Percentiles rank a stretch among this genome's conserved stretches.
phyloP scores from a whole-genome alignment of 2,888 invertebrate species.

The Branchipolynoe longqiensis region DNA sequence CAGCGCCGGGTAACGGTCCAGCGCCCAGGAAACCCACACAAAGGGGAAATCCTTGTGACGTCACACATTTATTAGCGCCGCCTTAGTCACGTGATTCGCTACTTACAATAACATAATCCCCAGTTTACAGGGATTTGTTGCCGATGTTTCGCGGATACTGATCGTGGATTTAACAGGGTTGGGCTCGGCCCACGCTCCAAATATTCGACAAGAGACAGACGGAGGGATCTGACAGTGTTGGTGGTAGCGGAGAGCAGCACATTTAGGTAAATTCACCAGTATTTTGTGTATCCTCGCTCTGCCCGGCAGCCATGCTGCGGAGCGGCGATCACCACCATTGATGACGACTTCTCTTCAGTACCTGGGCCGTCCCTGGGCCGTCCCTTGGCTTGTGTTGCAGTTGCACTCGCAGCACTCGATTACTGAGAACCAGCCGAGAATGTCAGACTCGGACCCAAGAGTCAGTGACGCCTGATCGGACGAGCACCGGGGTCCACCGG shows the following conservation, averaged over 20 bases:
- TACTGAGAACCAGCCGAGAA: too few species aligned
- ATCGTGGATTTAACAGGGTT: slow-evolving; percentile 17
- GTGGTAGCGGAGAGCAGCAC: background rate
- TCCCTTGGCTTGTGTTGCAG: background rate
- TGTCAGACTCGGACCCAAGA: too few species aligned
- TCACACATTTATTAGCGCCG: slow-evolving; percentile 29
- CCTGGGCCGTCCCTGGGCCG: background rate
- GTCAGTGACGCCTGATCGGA: too few species aligned
- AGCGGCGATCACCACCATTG: background rate
- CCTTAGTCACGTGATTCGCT: slow-evolving; percentile 41
- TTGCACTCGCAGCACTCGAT: background rate
- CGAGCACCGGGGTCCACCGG: too few species aligned
- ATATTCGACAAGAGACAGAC: background rate
- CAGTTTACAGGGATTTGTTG: background rate
- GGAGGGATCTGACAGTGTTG: background rate
- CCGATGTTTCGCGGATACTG: slow-evolving; percentile 18
- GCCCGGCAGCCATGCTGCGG: slow-evolving; percentile 28
- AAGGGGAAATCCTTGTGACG: slow-evolving; percentile 36
- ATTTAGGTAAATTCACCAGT: slow-evolving; percentile 10
- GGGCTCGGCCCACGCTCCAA: background rate
- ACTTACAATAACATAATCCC: slow-evolving; percentile 55
- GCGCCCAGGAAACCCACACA: slow-evolving; percentile 1
- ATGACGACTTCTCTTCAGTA: background rate
- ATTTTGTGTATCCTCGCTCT: background rate
- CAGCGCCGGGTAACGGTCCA: too few species aligned